Evolutionary conservation across 2,797 vertebrate species (phyloP).

Genomic region (Acanthiza pusilla): DNA sequence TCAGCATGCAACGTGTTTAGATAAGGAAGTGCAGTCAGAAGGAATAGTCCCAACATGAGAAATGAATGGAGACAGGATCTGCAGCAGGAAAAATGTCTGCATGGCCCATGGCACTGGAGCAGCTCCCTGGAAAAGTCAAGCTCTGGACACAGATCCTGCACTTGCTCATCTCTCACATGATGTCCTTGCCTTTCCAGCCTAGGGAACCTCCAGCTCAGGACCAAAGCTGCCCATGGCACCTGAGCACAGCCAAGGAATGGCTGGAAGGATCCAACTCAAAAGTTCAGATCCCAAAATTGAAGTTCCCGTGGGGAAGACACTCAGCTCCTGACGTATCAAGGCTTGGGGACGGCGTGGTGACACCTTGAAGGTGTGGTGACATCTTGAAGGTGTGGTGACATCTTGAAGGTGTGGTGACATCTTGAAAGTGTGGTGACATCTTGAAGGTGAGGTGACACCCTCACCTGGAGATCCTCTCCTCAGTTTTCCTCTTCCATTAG

Average conservation of each 20-base stretch:
- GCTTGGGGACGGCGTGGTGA: not conserved
- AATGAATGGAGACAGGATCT: not conserved
- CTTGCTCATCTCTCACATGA: accelerated
- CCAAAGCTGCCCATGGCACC: accelerated
- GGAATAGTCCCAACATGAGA: not conserved
- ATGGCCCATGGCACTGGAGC: not conserved
- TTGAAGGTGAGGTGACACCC: not conserved
- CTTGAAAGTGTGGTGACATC: too few relatives aligned
- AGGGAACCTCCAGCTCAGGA: not conserved
- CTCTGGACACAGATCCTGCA: not conserved
- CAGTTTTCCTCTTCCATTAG: not conserved
- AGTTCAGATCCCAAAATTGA: not conserved
- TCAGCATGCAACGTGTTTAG: not conserved
- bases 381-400: too few relatives aligned
- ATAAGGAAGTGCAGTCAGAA: not conserved
- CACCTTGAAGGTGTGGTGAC: not conserved
- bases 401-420: not conserved
- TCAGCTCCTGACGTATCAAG: not conserved
- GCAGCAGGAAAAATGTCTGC: not conserved
- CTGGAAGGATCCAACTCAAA: not conserved
- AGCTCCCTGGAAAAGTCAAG: not conserved
- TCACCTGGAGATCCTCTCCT: not conserved
- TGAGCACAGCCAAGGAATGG: accelerated
- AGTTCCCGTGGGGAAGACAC: accelerated
- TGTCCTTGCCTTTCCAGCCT: not conserved